Evolutionary conservation across 64 coral and sea anemone genomes (phyloP), one percentile per base, ranked within the genome.

Genomic region (Acropora yongei): DNA sequence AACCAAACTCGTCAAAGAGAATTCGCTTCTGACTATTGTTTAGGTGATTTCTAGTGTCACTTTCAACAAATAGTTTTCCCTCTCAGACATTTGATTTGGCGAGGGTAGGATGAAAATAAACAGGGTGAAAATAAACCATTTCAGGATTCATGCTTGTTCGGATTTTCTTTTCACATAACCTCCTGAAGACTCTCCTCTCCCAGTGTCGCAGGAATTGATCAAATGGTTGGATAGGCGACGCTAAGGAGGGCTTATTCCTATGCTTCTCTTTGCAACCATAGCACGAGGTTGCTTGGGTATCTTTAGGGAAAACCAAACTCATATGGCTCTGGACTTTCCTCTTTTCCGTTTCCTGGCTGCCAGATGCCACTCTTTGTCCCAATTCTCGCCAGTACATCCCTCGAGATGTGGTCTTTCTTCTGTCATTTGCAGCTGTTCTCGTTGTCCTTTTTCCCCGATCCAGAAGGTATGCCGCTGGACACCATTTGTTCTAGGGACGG

Each of bases 151-250:
- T 12, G 51, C 76, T 75, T 2, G 84, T 91, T 83, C 80, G 74
- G 4, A 91, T 43, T 61, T 75, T 84, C 30, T 39, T 77, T 20
- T 77, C 80, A 39, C 89, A 68, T 5, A 17, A 80, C 11, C 65
- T 16, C 16, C 46, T 91, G 47, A 83, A 91, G 11, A 84, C 89
- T 42, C 80, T 84, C 71, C 50, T 1, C 76, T 91, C 89, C 45
- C 68, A 49, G 49, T 91, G 89, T 3, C 17, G 44, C 57, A 93
- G 87, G 42, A 93, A 93, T 6, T 87, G 13, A 87, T 87, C 51
- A 57, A 42, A 93, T n/a, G 91, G 83, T 19, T 74, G 51, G 13
- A 75, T 40, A 19, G 91, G 89, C 6, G 65, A 41, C 2, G 89
- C 79, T 13, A 68, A 91, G 1, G 80, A 86, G 5, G 6, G 49